Evolutionary conservation across 2,797 vertebrate species (phyloP), one percentile per base, ranked within the genome.

Genomic region (Denticeps clupeoides): DNA sequence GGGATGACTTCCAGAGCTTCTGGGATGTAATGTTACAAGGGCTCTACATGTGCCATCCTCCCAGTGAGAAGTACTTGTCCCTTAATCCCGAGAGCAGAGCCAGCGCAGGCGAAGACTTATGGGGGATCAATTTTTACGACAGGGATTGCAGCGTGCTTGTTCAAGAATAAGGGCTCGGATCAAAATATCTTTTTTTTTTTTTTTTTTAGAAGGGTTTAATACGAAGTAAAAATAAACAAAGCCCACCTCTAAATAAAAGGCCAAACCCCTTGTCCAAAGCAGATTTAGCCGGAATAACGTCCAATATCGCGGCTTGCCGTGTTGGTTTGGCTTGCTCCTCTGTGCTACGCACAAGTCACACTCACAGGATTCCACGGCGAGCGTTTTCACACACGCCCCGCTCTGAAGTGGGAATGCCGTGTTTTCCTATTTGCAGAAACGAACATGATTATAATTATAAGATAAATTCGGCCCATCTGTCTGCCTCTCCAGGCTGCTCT

Each of bases 1-100:
- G 55, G 71, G 68, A 69, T 75, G 70, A 80, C 79, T 80, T 78
- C 71, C 69, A 77, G 80, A 80, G 71, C 79, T 72, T 69, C 67
- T 63, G 73, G 68, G 74, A 79, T 69, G 66, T 56, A 50, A 64
- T 60, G 65, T 69, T 77, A 79, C 72, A 75, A 70, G 66, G 57
- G 62, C 51, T 59, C 53, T 42, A 29, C 72, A 41, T 40, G 49
- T 76, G 66, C 65, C 70, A 64, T 52, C 44, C 64, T 66, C 64
- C 56, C 65, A 56, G 62, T 18, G 29, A 41, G 53, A 26, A 57
- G 48, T 44, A 45, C 52, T 55, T 56, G 13, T 25, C 64, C 62
- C 61, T 58, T 77, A 76, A 80, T 75, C 73, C 72, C 62, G 61
- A 72, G 69, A 76, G 77, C 73, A 82, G 67, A 73, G 71, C 72